Evolutionary conservation across 2,797 vertebrate species (phyloP).

Genomic region (Prionace glauca): DNA sequence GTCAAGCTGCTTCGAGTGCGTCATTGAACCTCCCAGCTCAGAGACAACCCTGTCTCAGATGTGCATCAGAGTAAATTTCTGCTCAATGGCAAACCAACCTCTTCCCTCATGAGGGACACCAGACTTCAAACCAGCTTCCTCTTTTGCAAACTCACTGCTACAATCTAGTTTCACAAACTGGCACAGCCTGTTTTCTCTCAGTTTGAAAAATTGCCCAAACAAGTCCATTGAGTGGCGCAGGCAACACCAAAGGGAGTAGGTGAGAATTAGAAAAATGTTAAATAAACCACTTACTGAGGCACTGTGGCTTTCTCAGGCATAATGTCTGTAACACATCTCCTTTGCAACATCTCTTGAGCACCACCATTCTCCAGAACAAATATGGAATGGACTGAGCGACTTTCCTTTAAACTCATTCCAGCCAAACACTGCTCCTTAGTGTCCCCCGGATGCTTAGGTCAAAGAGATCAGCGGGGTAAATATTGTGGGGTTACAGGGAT

Average conservation of each 20-base stretch:
- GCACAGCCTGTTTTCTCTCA: neutral
- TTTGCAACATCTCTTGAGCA: constrained; percentile 4
- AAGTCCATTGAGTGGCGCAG: neutral
- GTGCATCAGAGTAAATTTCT: neutral
- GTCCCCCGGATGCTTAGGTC: no score
- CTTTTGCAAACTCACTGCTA: neutral
- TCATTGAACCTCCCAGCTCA: neutral
- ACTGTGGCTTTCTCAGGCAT: neutral
- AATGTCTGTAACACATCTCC: neutral
- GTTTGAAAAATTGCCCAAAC: neutral
- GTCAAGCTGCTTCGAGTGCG: neutral
- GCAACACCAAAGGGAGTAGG: constrained; percentile 13
- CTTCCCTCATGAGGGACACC: neutral
- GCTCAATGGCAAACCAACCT: neutral
- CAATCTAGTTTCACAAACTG: neutral
- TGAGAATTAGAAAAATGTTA: constrained; percentile 3
- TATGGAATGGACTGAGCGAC: no score
- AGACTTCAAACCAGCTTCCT: neutral
- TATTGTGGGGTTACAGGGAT: no score
- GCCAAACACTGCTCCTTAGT: neutral
- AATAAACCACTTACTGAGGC: neutral
- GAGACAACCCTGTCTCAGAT: neutral
- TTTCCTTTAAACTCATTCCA: neutral
- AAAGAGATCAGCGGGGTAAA: no score
- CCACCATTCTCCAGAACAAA: neutral